Percentiles rank a stretch among this genome's conserved stretches.
phyloP scores from a whole-genome alignment of 2,888 invertebrate genomes.

The Drosophila mimica region DNA sequence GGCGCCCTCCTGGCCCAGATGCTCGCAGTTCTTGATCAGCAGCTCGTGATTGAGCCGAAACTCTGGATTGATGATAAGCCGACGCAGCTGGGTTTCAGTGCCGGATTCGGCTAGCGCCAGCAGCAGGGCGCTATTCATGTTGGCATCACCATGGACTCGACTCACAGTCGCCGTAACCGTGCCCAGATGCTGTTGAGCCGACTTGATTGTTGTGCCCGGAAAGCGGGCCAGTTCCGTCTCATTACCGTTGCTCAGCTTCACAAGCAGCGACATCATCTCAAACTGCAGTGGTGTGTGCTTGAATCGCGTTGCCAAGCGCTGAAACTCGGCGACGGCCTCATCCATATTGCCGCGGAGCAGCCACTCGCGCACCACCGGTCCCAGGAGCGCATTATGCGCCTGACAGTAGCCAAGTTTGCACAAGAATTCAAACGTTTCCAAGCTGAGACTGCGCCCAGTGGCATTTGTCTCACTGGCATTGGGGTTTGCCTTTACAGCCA shows the following conservation, averaged over 20 bases:
- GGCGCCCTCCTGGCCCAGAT: slow-evolving; percentile 81
- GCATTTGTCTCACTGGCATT: not conserved
- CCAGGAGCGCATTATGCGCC: slow-evolving; percentile 87
- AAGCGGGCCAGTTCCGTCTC: slow-evolving; percentile 55
- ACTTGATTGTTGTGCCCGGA: slow-evolving; percentile 53
- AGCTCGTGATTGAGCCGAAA: slow-evolving; percentile 86
- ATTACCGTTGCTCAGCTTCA: slow-evolving; percentile 80
- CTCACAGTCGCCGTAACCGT: slow-evolving; percentile 81
- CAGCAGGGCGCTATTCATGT: slow-evolving; percentile 84
- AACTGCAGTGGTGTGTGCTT: slow-evolving; percentile 88
- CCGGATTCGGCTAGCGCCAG: slow-evolving; percentile 86
- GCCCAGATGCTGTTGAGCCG: slow-evolving; percentile 84
- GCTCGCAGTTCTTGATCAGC: slow-evolving; percentile 86
- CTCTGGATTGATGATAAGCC: slow-evolving; percentile 86
- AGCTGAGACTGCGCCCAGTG: slow-evolving; percentile 83
- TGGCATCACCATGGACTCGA: slow-evolving; percentile 84
- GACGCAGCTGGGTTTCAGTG: slow-evolving; percentile 85
- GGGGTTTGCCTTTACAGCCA: slow-evolving; percentile 54
- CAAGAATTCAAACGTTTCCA: slow-evolving; percentile 86
- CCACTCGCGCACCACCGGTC: slow-evolving; percentile 88
- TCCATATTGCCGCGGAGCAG: slow-evolving; percentile 86
- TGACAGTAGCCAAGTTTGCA: slow-evolving; percentile 86
- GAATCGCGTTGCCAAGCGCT: slow-evolving; percentile 85
- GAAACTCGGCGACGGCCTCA: slow-evolving; percentile 87
- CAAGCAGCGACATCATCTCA: slow-evolving; percentile 86